A percentile compares a stretch with the other conserved stretches of the same genome.
Evolutionary conservation across 1,140 invertebrate species (phyloP).

Genomic region (Drosophila subobscura): DNA sequence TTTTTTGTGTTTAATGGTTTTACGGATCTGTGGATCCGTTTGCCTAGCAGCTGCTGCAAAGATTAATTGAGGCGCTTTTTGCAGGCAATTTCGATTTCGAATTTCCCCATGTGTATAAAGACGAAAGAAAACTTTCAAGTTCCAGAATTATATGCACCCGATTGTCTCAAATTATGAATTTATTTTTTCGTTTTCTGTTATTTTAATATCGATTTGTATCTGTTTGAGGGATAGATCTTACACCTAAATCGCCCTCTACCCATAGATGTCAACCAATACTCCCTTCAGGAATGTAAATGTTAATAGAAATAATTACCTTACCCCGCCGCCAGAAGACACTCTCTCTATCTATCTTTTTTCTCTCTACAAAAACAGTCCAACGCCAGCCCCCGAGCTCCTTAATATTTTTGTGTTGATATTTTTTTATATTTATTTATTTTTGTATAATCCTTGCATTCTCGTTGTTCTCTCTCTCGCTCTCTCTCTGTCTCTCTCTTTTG

Average conservation of each 20-base stretch:
- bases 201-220: constrained; percentile 11
- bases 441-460: constrained; percentile 46
- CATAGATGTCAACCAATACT: too few species aligned
- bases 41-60: constrained; percentile 38
- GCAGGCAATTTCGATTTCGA: constrained; percentile 21
- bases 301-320: too few species aligned
- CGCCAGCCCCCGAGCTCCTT: constrained; percentile 29
- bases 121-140: constrained; percentile 17
- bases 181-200: constrained; percentile 1
- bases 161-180: not conserved
- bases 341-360: not conserved
- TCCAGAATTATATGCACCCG: constrained; percentile 56
- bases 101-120: constrained; percentile 31
- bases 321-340: too few species aligned
- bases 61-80: constrained; percentile 16
- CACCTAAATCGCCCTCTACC: too few species aligned
- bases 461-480: constrained; percentile 22
- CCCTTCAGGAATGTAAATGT: too few species aligned
- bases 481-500: constrained; percentile 7
- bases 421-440: constrained; percentile 25
- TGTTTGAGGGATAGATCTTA: not conserved
- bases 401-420: constrained; percentile 1
- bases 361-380: constrained; percentile 51
- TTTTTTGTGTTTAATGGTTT: too few species aligned
- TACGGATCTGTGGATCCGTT: constrained; percentile 17